Evolutionary conservation across 2,888 invertebrate species (phyloP).

Genomic region (Octonoba sinensis): DNA sequence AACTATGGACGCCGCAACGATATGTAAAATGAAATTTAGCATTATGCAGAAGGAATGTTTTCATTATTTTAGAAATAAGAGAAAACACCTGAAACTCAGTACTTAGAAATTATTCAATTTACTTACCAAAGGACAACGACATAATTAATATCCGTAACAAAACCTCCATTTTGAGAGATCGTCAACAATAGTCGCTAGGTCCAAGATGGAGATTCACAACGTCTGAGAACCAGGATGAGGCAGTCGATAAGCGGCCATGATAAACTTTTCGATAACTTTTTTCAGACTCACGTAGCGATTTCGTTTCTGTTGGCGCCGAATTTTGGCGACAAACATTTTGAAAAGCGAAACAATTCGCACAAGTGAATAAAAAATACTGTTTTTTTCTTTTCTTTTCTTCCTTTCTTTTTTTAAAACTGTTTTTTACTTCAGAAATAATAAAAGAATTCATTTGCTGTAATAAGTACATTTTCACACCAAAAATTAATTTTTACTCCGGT

Average conservation of each 20-base stretch:
- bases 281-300: slow-evolving; percentile 2
- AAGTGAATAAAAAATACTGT: not conserved
- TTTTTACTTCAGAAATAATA: too few species aligned
- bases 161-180: slow-evolving; percentile 47
- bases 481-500: not conserved
- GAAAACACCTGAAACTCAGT: too few species aligned
- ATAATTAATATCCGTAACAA: slow-evolving; percentile 43
- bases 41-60: slow-evolving; percentile 20
- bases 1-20: slow-evolving; percentile 34
- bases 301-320: slow-evolving; percentile 1
- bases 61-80: too few species aligned
- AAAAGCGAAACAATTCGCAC: not conserved
- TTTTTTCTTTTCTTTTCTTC: not conserved
- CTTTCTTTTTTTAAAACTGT: too few species aligned
- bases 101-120: not conserved
- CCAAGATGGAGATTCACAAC: slow-evolving; percentile 60
- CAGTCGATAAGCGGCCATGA: slow-evolving; percentile 44
- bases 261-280: slow-evolving; percentile 36
- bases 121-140: slow-evolving; percentile 33
- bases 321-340: not conserved
- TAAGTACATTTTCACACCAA: too few species aligned
- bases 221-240: slow-evolving; percentile 48
- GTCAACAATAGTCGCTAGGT: slow-evolving; percentile 54
- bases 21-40: not conserved
- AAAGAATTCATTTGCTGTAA: too few species aligned